These are phyloP conservation scores for Coracopsis vasa DNA, from an alignment of 2,113 vertebrate genomes.

Conservation along the genomic window DNA sequence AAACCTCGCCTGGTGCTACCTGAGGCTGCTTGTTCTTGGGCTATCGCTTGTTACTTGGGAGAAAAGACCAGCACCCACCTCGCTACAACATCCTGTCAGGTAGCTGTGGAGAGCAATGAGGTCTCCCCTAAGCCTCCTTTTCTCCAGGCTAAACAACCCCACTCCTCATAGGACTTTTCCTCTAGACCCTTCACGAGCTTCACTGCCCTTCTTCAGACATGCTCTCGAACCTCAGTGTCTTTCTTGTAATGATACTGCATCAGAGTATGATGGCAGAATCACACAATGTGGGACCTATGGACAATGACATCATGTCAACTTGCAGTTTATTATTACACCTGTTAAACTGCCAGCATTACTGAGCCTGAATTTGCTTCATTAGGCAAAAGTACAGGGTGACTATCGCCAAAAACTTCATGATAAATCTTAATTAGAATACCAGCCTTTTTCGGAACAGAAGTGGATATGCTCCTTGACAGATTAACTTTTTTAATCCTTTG, in stretches of 20 bases:
- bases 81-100: neutral
- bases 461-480: conserved; percentile 8
- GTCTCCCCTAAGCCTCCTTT: neutral
- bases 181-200: neutral
- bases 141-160: neutral
- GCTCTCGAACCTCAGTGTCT: neutral
- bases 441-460: neutral
- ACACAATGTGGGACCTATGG: neutral
- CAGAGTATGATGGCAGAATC: neutral
- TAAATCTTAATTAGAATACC: conserved; percentile 32
- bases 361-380: neutral
- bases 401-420: neutral
- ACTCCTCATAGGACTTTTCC: neutral
- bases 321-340: neutral
- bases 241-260: neutral
- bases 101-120: neutral
- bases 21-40: neutral
- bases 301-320: neutral
- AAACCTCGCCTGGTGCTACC: neutral
- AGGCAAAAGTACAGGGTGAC: neutral
- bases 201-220: neutral
- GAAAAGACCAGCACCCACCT: neutral
- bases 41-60: neutral
- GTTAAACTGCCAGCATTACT: neutral
- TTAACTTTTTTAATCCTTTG: conserved; percentile 39